A percentile compares a stretch with the other conserved stretches of the same genome.
Evolutionary conservation across 2,113 vertebrate genomes (phyloP).

Genomic region (Gymnobelideus leadbeateri): DNA sequence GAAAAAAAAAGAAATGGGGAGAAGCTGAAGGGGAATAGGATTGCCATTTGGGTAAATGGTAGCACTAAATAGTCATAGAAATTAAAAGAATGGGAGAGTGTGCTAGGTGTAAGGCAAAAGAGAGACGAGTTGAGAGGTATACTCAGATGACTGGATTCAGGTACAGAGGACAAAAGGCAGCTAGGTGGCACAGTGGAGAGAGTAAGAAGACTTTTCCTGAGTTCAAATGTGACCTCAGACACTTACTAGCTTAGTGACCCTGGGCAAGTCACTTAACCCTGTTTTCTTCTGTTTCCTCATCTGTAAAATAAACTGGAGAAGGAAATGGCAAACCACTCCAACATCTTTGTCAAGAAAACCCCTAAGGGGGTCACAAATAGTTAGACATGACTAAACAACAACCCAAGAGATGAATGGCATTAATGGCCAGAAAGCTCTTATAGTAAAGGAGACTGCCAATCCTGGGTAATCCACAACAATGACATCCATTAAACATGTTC

Average conservation of each 20-base stretch:
- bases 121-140: neutral
- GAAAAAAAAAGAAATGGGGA: neutral
- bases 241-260: neutral
- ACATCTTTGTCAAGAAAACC: neutral
- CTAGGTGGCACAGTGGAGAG: too few species aligned
- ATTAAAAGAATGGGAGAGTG: neutral
- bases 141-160: neutral
- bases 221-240: too few species aligned
- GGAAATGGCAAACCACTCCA: neutral
- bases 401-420: neutral
- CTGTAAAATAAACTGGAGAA: neutral
- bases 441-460: neutral
- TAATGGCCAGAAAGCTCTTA: neutral
- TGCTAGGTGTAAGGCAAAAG: neutral
- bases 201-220: too few species aligned
- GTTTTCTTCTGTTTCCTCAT: neutral
- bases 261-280: neutral
- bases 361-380: neutral
- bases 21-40: neutral
- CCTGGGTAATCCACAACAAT: neutral
- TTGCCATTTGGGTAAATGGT: neutral
- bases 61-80: neutral
- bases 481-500: neutral
- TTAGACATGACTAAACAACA: neutral
- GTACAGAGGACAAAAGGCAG: neutral